Evolutionary conservation across 2,797 vertebrate genomes (phyloP), one percentile per base, ranked within the genome.

Genomic region (Eulemur albifrons): DNA sequence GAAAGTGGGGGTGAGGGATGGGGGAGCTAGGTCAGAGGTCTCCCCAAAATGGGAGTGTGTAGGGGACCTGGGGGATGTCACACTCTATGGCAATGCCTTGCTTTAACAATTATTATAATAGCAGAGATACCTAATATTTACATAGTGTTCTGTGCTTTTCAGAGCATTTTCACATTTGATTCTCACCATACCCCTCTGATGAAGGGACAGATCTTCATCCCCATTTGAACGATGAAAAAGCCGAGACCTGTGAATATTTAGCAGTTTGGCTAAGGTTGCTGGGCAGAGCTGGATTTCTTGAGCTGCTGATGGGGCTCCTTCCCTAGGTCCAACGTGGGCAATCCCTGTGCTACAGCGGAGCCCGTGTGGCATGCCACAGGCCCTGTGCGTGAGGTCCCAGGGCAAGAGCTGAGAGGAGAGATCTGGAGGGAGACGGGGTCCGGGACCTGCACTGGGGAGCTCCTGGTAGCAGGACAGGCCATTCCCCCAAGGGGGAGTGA

Each of bases 211-310:
- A 72, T 14, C 54, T 81, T 87, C 52, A 70, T 69, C 32, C 30
- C 32, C 5, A 75, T 76, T 80, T 95, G 70, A 87, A 81, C 61
- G 32, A 32, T 59, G 57, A 77, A 50, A 79, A 92, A 69, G 18
- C 23, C 48, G 30, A 75, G 40, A 40, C 38, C 43, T 15, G 17
- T 69, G 48, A 81, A 61, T 4, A 27, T 30, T 32, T 20, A 38
- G 52, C 1, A 1, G 27, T 4, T 35, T n/a, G 14, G 32, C 43
- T 5, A 72, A 9, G 30, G n/a, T 67, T 3, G 10, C 59, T 4
- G 40, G 65, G 40, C 35, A 54, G 84, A 82, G 40, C 83, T 52
- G 21, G 50, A n/a, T 15, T 69, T 84, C 54, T 17, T 45, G 45
- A 45, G 8, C 57, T 20, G 21, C 25, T 72, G 18, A 1, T 73